Base-by-base conservation (phyloP, 2,888 invertebrate species). In the Volucella inflata region DNA sequence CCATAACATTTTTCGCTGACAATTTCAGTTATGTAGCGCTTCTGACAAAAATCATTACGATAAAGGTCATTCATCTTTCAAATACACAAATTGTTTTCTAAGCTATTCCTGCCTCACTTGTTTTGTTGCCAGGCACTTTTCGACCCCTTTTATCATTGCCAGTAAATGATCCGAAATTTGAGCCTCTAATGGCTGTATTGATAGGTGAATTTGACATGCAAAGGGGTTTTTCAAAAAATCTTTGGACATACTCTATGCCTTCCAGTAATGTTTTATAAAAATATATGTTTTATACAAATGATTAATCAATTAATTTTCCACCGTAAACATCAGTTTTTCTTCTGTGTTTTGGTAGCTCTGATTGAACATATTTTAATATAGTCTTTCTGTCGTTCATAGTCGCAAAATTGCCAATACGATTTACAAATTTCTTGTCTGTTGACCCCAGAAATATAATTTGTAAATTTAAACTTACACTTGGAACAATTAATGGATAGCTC, bases 331-430 rank as follows among this genome's bases (percentile, higher is more conserved):
- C 21, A 21, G 1, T 21, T 21, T 21, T 21, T 21, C 21, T 21
- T 57, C 40, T 57, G 10, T 11, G 40, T 59, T 59, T 59, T 14
- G 57, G 16, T 16, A 16, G 16, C 40, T 40, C 40, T 59, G 57
- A 10, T 70, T 57, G 57, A 12, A 38, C 55, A 57, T 55, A 68
- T 21, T 21, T 21, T 21, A 21, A 2, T 21, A 21, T 46, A 70
- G n/a, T 51, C 65, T 38, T 55, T 68, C 17, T 51, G 50, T 51
- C 65, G 50, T 8, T 51, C 51, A 65, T 51, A 65, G 12, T 40
- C 40, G 0, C 21, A 17, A 42, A 53, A 51, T 21, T 51, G 51
- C 51, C 51, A 65, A 21, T 65, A 65, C 3, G 51, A 6, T 42
- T n/a, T 40, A 6, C 65, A 51, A 21, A 21, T 21, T 21, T 21